Evolutionary conservation across 2,888 invertebrate genomes (phyloP), one percentile per base, ranked within the genome.

Genomic region (Heliconius charithonia): DNA sequence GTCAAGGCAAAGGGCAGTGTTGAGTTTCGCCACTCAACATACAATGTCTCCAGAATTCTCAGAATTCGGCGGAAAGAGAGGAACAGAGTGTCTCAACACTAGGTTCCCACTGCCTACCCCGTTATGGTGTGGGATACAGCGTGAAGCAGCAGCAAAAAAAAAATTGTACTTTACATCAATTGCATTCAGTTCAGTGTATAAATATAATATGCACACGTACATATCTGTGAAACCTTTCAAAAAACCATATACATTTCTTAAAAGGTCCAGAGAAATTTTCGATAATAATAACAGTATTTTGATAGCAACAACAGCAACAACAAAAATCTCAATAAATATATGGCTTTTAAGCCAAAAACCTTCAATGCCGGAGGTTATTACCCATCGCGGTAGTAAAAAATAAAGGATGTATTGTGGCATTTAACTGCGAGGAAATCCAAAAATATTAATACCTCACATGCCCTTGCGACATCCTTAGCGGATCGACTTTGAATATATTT

Each of bases 391-490:
- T 63, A 62, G 74, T 74, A 74, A 62, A 62, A 29, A 63, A 63
- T 74, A 74, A 74, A 74, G 74, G 62, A 74, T 74, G 45, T 4
- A 19, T 6, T 19, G 41, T 74, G 63, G 41, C 41, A 74, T 74
- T 74, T 74, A n/a, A 63, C 41, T 45, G 13, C 67, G 67, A 75
- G 80, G 80, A 81, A 79, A 76, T 22, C 66, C 77, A 70, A 74
- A 78, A n/a, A 75, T 13, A 76, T 56, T 65, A 79, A 73, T 77
- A 77, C 63, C 66, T 51, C n/a, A 16, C 71, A 45, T 51, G 77
- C 25, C 80, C 80, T 81, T 79, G 80, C 63, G 6, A n/a, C 41
- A 79, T 81, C 79, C 77, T 77, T 81, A 65, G 59, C 41, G 67
- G 51, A 77, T 72, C 51, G 41, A 25, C 41, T 62, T 37, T 74